phyloP scores from a whole-genome alignment of 2,888 invertebrate species.

The Drosophila parthenogenetica region DNA sequence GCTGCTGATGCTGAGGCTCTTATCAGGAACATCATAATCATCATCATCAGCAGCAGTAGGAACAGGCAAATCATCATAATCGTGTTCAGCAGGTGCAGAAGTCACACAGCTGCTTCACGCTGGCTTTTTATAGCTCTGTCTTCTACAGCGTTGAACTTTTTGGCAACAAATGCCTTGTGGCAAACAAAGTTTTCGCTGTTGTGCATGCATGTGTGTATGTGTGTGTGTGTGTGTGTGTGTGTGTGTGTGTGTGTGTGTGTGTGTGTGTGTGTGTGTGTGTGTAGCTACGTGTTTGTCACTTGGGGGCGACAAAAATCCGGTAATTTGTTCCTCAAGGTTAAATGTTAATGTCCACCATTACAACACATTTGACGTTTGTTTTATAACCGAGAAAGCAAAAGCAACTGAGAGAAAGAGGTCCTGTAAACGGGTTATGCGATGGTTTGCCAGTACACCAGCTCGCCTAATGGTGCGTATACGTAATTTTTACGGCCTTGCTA shows the following conservation, averaged over 20 bases:
- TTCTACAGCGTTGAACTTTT: conserved; percentile 58
- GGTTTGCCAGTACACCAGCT: conserved; percentile 40
- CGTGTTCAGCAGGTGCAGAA: not conserved
- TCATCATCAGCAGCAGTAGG: not conserved
- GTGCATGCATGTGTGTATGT: conserved; percentile 7
- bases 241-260: conserved; percentile 9
- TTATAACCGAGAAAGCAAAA: conserved; percentile 22
- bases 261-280: conserved; percentile 8
- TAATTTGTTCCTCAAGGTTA: conserved; percentile 79
- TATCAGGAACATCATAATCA: conserved; percentile 44
- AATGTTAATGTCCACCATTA: conserved; percentile 79
- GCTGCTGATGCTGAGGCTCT: conserved; percentile 35
- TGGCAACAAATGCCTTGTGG: conserved; percentile 59
- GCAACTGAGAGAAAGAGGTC: not conserved
- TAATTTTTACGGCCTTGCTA: conserved; percentile 57
- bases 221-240: conserved; percentile 29
- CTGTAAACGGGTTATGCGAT: conserved; percentile 67
- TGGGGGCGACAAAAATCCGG: conserved; percentile 75
- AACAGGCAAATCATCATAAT: conserved; percentile 14
- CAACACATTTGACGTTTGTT: conserved; percentile 73
- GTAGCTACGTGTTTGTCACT: conserved; percentile 41
- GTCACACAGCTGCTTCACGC: conserved; percentile 40
- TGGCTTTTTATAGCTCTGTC: conserved; percentile 49
- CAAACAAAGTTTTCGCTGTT: conserved; percentile 53
- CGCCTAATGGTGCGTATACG: conserved; percentile 68